These are phyloP conservation scores for Dendroctonus ponderosae DNA, from an alignment of 1,140 invertebrate species.

Conservation along the genomic window DNA sequence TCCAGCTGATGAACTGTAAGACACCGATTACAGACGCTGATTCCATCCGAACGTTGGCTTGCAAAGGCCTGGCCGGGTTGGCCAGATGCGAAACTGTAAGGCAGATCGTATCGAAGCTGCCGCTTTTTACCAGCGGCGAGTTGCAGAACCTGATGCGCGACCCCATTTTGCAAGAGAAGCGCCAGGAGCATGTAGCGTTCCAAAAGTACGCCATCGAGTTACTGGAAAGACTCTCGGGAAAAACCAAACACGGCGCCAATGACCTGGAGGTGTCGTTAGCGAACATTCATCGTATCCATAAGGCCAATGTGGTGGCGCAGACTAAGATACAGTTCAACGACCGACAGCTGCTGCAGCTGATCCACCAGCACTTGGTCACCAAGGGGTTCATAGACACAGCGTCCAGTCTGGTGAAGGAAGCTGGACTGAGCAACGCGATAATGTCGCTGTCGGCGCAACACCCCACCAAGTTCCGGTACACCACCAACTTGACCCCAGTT, in stretches of 20 bases:
- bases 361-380: constrained; percentile 80
- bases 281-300: constrained; percentile 75
- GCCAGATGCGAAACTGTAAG: constrained; percentile 87
- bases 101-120: constrained; percentile 95
- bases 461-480: constrained; percentile 59
- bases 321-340: constrained; percentile 93
- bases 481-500: constrained; percentile 49
- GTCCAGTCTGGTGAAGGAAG: constrained; percentile 72
- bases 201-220: constrained; percentile 93
- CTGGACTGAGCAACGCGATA: constrained; percentile 55
- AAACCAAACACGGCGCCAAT: constrained; percentile 73
- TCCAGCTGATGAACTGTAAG: constrained; percentile 86
- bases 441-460: constrained; percentile 52
- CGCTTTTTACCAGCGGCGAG: constrained; percentile 90
- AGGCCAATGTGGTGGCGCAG: constrained; percentile 93
- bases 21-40: constrained; percentile 96
- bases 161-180: constrained; percentile 93
- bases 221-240: constrained; percentile 88
- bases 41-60: constrained; percentile 86
- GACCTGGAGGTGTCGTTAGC: constrained; percentile 81
- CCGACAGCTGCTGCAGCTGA: constrained; percentile 87
- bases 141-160: constrained; percentile 92
- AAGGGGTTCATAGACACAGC: constrained; percentile 77
- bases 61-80: constrained; percentile 86
- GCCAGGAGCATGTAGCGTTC: constrained; percentile 92